Base-by-base conservation (phyloP, 2,888 invertebrate species). In the Entomobrya multifasciata region DNA sequence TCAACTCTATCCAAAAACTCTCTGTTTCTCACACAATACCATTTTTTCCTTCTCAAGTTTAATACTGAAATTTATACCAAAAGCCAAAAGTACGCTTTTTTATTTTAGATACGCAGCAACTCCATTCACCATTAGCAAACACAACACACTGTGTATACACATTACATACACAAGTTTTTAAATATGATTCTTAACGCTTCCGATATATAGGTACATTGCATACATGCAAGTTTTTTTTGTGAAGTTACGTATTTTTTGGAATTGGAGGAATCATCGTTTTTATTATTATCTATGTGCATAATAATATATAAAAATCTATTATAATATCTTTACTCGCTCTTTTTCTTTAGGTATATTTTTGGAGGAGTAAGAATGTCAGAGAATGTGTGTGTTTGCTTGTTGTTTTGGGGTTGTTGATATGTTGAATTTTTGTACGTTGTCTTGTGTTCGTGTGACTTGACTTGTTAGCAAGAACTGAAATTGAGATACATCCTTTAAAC, bases 191-290 rank as follows among this genome's bases (percentile, higher is more conserved):
- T 44, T n/a, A 47, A 13, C n/a, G 22, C 17, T 1, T 10, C 10
- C 11, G 8, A 4, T n/a, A 22, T 57, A 47, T 10, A 57, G n/a
- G n/a, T n/a, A n/a, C n/a, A 47, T 47, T 47, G 13, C n/a, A 1
- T 47, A 47, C 47, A 47, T n/a, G n/a, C 47, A 47, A 44, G 20
- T 57, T 57, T 57, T 57, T 47, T 47, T 47, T 15, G 47, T 17
- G 20, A 15, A 55, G 20, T 55, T 8, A 55, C n/a, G n/a, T n/a
- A 36, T 17, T 20, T 60, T 65, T 65, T 65, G 65, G 41, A 65
- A 36, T 67, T 67, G 67, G 44, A 55, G 17, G 55, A 67, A 67
- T 67, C 65, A 65, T 65, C 67, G 20, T 67, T 65, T 44, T n/a
- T 67, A 25, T 60, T 67, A 20, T 65, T 30, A 27, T 62, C 25